Conservation (phyloP, 2,113 vertebrate genomes). For the Upupa epops region DNA sequence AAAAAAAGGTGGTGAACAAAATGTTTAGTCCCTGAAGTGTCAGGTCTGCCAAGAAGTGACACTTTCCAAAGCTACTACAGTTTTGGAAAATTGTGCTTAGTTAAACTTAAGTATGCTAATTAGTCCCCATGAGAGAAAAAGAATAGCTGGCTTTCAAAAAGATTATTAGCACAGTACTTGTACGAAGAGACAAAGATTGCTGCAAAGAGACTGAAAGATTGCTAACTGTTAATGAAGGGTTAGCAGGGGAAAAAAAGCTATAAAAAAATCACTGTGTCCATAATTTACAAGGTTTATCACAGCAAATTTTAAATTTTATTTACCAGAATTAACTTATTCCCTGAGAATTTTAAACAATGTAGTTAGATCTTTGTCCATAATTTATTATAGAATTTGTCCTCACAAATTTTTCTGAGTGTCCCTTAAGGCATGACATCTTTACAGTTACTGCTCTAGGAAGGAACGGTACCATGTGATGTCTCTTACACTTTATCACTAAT, state of each 20-base stretch:
- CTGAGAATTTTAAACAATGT: accelerated
- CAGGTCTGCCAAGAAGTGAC: background rate
- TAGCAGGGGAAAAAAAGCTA: accelerated
- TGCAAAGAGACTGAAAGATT: background rate
- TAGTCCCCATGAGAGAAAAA: background rate
- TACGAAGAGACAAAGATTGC: background rate
- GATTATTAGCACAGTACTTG: background rate
- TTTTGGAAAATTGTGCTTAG: background rate
- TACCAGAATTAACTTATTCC: background rate
- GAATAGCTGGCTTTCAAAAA: background rate
- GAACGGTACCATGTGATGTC: background rate
- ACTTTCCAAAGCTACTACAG: background rate
- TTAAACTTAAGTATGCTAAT: background rate
- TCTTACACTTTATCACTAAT: background rate
- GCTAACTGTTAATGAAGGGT: background rate
- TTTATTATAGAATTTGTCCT: background rate
- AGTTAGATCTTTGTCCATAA: background rate
- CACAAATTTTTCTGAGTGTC: background rate
- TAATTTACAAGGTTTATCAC: background rate
- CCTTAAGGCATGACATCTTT: background rate
- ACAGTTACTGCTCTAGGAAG: background rate
- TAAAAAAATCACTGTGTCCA: background rate
- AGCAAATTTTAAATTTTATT: background rate
- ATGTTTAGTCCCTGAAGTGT: background rate
- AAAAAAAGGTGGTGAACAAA: background rate